These are phyloP conservation scores for Danio kyathit DNA, from an alignment of 2,797 vertebrate species.

Conservation along the genomic window DNA sequence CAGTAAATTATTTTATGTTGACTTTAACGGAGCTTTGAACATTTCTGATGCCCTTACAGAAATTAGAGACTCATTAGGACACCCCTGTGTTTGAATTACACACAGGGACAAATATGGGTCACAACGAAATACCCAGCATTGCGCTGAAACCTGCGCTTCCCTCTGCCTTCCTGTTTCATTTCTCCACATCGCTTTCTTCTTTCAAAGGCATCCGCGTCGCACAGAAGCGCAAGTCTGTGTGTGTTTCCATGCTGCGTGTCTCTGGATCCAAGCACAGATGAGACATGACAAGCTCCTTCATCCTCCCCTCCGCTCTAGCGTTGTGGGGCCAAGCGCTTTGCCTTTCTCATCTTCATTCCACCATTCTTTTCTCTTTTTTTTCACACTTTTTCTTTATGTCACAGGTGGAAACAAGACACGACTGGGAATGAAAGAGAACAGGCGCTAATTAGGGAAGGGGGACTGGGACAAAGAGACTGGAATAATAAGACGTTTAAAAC, in stretches of 20 bases:
- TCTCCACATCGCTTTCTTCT: conserved; percentile 53
- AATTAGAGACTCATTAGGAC: conserved; percentile 33
- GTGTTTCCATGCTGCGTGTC: conserved; percentile 51
- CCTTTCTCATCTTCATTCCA: conserved; percentile 58
- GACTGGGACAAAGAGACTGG: conserved; percentile 53
- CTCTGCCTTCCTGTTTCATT: conserved; percentile 45
- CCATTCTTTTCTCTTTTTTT: conserved; percentile 36
- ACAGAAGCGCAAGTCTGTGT: conserved; percentile 49
- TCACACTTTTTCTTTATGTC: conserved; percentile 55
- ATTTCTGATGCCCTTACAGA: conserved; percentile 31
- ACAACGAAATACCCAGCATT: conserved; percentile 41
- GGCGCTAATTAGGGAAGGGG: conserved; percentile 65
- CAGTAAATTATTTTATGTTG: conserved; percentile 18
- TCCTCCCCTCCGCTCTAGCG: conserved; percentile 80
- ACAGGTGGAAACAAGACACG: conserved; percentile 59
- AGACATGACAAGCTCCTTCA: conserved; percentile 83
- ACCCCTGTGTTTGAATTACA: conserved; percentile 46
- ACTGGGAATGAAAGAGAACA: conserved; percentile 57
- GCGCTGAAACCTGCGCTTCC: conserved; percentile 46
- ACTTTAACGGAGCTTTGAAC: conserved; percentile 40
- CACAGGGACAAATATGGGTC: conserved; percentile 60
- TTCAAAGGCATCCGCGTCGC: conserved; percentile 57
- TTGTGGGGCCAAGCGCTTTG: conserved; percentile 62
- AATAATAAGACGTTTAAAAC: conserved; percentile 63
- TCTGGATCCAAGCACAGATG: conserved; percentile 61